Percentiles rank a stretch among this genome's conserved stretches.
Conservation (phyloP, 2,888 invertebrate species). For the Ennomos quercinarius region DNA sequence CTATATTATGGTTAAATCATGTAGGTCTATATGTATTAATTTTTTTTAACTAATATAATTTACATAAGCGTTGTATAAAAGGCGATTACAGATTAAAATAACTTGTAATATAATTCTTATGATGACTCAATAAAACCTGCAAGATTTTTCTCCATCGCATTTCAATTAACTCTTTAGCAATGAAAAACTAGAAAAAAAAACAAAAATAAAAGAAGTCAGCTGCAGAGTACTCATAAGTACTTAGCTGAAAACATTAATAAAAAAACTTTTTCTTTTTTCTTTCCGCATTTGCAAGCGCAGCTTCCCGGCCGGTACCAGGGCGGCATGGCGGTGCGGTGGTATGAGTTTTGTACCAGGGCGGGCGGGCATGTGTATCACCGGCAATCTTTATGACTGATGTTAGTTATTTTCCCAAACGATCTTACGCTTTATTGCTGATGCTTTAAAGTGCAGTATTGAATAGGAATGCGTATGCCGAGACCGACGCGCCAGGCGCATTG, state of each 20-base stretch:
- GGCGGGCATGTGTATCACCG: constrained; percentile 46
- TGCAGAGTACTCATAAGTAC: constrained; percentile 7
- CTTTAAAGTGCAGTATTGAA: no score
- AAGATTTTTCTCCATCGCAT: no score
- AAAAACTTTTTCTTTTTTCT: not conserved
- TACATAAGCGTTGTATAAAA: not conserved
- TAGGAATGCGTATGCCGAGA: constrained; percentile 37
- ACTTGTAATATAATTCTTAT: no score
- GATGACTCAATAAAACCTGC: no score
- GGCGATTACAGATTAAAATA: no score
- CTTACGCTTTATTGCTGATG: no score
- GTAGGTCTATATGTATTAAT: no score
- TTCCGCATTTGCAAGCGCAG: constrained; percentile 20
- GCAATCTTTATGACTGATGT: no score
- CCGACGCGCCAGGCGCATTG: constrained; percentile 74
- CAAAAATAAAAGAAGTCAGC: not conserved
- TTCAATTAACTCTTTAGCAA: no score
- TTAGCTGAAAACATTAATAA: not conserved
- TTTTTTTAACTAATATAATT: not conserved
- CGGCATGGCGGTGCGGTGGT: constrained; percentile 22
- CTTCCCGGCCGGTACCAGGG: constrained; percentile 22
- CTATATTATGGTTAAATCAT: no score
- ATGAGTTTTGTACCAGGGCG: constrained; percentile 70
- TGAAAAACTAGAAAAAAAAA: not conserved
- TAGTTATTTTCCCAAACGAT: no score